Percentiles rank a stretch among this genome's conserved stretches.
Conservation (phyloP, 2,797 vertebrate genomes). For the Lagocephalus sceleratus region DNA sequence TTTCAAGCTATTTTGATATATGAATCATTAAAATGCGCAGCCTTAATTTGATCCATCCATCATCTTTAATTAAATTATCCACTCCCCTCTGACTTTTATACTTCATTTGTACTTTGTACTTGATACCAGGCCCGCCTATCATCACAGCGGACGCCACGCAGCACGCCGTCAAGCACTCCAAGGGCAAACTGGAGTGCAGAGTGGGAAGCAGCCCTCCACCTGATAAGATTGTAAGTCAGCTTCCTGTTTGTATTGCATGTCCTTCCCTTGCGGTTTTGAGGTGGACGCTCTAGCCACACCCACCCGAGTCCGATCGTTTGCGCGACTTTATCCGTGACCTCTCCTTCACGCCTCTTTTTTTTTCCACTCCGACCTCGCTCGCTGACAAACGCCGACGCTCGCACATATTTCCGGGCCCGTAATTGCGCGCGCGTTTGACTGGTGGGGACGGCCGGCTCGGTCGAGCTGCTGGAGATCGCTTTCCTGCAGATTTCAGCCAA, state of each 20-base stretch:
- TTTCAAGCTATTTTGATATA: no score
- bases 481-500: constrained; percentile 59
- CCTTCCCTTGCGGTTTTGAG: constrained; percentile 27
- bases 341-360: constrained; percentile 51
- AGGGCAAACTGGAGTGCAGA: constrained; percentile 86
- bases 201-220: constrained; percentile 85
- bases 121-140: constrained; percentile 81
- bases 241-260: constrained; percentile 31
- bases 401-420: constrained; percentile 40
- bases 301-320: constrained; percentile 17
- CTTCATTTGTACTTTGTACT: constrained; percentile 14
- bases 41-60: constrained; percentile 1
- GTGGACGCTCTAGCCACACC: constrained; percentile 13
- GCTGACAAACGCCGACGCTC: constrained; percentile 21
- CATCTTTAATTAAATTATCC: no score
- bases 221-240: constrained; percentile 85
- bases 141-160: constrained; percentile 81
- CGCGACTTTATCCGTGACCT: constrained; percentile 47
- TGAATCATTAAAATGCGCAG: neutral
- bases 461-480: constrained; percentile 43
- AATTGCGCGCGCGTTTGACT: constrained; percentile 41
- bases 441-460: constrained; percentile 33
- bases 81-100: constrained; percentile 5
- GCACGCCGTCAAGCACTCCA: constrained; percentile 82
- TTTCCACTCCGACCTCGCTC: constrained; percentile 16